These are phyloP conservation scores for Danio albolineatus DNA, from an alignment of 2,797 vertebrate genomes.

Conservation along the genomic window DNA sequence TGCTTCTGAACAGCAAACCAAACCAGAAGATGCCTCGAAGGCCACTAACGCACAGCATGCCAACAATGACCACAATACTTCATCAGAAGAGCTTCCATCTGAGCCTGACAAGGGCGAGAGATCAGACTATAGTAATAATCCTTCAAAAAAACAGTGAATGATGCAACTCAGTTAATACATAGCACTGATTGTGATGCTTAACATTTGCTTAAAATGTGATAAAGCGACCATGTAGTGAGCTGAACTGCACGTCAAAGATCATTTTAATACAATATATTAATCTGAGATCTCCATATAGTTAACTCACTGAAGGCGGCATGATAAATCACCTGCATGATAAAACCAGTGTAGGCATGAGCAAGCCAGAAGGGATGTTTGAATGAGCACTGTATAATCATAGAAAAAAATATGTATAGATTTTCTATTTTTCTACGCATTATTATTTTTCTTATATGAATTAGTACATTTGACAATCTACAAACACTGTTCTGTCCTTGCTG, in stretches of 20 bases:
- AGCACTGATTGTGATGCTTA: slow-evolving; percentile 23
- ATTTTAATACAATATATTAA: slow-evolving; percentile 40
- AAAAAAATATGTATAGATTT: slow-evolving; percentile 72
- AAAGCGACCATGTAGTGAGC: slow-evolving; percentile 30
- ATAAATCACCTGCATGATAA: slow-evolving; percentile 28
- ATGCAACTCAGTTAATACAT: slow-evolving; percentile 7
- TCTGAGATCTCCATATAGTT: slow-evolving; percentile 8
- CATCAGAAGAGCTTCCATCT: slow-evolving; percentile 72
- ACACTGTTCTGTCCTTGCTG: slow-evolving; percentile 7
- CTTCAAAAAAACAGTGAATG: slow-evolving; percentile 68
- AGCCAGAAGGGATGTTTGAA: not conserved
- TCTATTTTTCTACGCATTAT: slow-evolving; percentile 80
- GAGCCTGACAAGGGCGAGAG: slow-evolving; percentile 73
- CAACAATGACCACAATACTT: slow-evolving; percentile 80
- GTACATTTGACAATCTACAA: slow-evolving; percentile 40
- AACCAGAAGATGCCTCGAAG: slow-evolving; percentile 52
- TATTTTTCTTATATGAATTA: slow-evolving; percentile 74
- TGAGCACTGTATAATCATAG: slow-evolving; percentile 58
- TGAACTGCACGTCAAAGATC: slow-evolving; percentile 32
- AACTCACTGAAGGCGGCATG: slow-evolving; percentile 12
- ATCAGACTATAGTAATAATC: slow-evolving; percentile 70
- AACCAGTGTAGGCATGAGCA: slow-evolving; percentile 7
- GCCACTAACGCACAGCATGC: slow-evolving; percentile 64
- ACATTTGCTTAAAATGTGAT: slow-evolving; percentile 23
- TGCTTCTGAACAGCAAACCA: slow-evolving; percentile 68